These are phyloP conservation scores for Neotragus moschatus DNA, from an alignment of 2,113 vertebrate species.

Conservation along the genomic window DNA sequence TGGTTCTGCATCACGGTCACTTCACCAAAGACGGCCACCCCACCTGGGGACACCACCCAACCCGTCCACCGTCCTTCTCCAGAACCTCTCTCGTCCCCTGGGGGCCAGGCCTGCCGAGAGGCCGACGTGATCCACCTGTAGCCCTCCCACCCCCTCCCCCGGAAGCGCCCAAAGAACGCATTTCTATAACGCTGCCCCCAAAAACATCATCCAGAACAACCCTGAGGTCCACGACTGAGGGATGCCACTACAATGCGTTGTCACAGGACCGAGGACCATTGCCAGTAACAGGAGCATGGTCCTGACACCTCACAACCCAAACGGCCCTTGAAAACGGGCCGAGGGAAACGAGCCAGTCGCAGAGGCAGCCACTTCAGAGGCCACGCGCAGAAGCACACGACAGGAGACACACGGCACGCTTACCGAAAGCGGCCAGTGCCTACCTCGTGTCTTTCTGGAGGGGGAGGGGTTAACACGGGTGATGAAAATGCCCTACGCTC, in stretches of 20 bases:
- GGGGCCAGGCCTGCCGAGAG: background rate
- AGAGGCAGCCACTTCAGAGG: background rate
- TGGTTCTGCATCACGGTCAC: too few species aligned
- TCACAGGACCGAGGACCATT: background rate
- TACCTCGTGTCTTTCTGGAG: background rate
- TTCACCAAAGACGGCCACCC: background rate
- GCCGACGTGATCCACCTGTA: accelerated
- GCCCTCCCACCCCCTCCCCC: accelerated
- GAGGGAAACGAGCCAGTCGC: too few species aligned
- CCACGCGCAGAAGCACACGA: background rate
- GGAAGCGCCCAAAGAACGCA: background rate
- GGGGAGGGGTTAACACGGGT: accelerated
- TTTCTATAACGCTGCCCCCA: background rate
- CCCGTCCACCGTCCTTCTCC: background rate
- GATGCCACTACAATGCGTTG: accelerated
- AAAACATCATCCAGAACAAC: background rate
- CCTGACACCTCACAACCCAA: background rate
- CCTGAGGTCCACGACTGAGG: background rate
- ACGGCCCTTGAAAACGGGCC: accelerated
- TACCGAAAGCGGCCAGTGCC: accelerated
- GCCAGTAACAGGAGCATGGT: background rate
- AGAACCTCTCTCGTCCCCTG: background rate
- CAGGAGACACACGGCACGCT: accelerated
- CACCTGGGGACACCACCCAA: background rate
- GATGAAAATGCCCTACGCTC: background rate